phyloP scores from a whole-genome alignment of 2,888 invertebrate genomes.

The Trichogramma evanescens region DNA sequence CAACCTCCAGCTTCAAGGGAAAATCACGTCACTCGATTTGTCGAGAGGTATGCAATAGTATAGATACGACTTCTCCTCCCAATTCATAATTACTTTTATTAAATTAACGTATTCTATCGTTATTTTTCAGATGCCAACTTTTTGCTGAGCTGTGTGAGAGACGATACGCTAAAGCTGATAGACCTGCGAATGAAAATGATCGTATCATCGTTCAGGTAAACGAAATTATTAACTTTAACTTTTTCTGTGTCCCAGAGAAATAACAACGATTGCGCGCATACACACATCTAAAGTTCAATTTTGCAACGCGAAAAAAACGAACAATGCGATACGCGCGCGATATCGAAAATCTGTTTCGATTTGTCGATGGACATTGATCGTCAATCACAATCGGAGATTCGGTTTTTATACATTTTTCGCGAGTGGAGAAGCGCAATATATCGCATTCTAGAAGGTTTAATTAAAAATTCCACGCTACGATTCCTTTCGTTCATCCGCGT shows the following conservation, averaged over 20 bases:
- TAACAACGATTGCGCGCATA: too few relatives aligned
- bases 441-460: constrained; percentile 12
- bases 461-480: constrained; percentile 18
- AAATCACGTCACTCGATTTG: constrained; percentile 90
- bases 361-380: constrained; percentile 5
- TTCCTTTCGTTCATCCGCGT: neutral
- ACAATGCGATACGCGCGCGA: neutral
- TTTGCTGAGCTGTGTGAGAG: constrained; percentile 86
- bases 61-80: neutral
- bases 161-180: constrained; percentile 89
- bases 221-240: neutral
- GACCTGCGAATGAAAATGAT: constrained; percentile 93
- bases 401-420: neutral
- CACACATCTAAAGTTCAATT: neutral
- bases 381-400: constrained; percentile 7
- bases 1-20: constrained; percentile 81
- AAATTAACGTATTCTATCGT: neutral
- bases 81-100: neutral
- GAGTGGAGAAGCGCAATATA: constrained; percentile 9
- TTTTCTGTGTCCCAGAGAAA: neutral
- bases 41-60: constrained; percentile 65
- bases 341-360: constrained; percentile 9
- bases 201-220: constrained; percentile 81
- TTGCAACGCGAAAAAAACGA: constrained; percentile 3
- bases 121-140: constrained; percentile 72